Evolutionary conservation across 37 sponge, comb jelly and placozoan genomes (phyloP).

Genomic region (Crambe crambe): DNA sequence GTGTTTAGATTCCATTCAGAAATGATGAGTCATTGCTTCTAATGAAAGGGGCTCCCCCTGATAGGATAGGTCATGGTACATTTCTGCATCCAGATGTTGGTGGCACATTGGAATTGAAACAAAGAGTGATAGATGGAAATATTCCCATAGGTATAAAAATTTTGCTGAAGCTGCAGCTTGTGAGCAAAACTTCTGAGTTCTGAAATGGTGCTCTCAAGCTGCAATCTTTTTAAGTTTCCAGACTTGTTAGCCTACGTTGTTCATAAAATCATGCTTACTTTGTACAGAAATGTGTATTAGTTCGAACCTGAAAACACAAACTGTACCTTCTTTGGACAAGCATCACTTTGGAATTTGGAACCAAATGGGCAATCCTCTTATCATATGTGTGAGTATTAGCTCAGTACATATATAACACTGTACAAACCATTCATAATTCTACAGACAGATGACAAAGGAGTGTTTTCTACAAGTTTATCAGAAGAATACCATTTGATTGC

Average conservation of each 20-base stretch:
- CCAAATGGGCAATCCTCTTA: constrained; percentile 40
- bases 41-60: constrained; percentile 34
- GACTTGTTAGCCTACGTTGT: no score
- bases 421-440: not conserved
- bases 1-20: constrained; percentile 23
- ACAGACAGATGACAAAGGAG: constrained; percentile 89
- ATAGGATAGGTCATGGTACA: constrained; percentile 85
- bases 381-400: constrained; percentile 72
- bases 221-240: no score
- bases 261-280: not conserved
- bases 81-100: constrained; percentile 58
- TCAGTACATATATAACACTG: no score
- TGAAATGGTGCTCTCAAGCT: no score
- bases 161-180: no score
- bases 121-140: constrained; percentile 29
- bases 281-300: constrained; percentile 77
- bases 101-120: constrained; percentile 45
- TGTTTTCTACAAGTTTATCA: constrained; percentile 71
- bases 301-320: constrained; percentile 78
- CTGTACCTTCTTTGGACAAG: constrained; percentile 57
- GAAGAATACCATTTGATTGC: constrained; percentile 71
- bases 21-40: constrained; percentile 51
- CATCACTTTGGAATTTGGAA: constrained; percentile 78
- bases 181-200: no score
- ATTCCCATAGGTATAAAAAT: constrained; percentile 78